Percentiles rank a stretch among this genome's conserved stretches.
Conservation (phyloP, 2,113 vertebrate genomes). For the Ancistrus triradiatus region DNA sequence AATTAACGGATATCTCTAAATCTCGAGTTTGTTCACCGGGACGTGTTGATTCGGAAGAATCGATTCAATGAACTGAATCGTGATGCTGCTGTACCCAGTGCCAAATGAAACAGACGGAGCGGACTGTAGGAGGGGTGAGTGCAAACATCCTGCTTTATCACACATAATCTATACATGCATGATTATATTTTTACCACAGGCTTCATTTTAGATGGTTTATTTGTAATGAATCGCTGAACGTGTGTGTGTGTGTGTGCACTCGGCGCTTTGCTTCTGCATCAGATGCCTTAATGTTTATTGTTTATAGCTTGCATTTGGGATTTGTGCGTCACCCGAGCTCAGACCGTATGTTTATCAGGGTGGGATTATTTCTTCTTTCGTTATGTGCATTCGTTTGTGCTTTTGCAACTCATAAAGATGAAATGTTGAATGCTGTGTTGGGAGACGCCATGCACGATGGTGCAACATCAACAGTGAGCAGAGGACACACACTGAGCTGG, state of each 20-base stretch:
- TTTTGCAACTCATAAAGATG: constrained; percentile 1
- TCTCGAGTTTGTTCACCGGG: too few relatives aligned
- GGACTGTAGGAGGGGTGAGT: constrained; percentile 20
- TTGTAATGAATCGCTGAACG: neutral
- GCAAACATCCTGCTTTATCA: neutral
- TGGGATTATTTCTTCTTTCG: neutral
- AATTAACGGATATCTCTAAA: neutral
- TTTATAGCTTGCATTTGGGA: neutral
- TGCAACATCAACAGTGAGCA: neutral
- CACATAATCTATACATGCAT: neutral
- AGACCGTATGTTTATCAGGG: too few relatives aligned
- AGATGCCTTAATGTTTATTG: neutral
- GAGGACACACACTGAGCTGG: neutral
- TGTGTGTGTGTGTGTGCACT: neutral
- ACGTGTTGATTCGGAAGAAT: neutral
- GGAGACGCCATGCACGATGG: neutral
- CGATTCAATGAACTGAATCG: constrained; percentile 24
- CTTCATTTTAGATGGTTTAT: neutral
- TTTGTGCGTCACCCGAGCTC: constrained; percentile 4
- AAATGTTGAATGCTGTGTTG: neutral
- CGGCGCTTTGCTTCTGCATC: neutral
- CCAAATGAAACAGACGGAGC: constrained; percentile 26
- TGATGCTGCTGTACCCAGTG: constrained; percentile 22
- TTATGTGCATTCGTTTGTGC: neutral
- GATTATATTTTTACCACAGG: neutral